Evolutionary conservation across 2,888 invertebrate genomes (phyloP), one percentile per base, ranked within the genome.

Genomic region (Microchrysa polita): DNA sequence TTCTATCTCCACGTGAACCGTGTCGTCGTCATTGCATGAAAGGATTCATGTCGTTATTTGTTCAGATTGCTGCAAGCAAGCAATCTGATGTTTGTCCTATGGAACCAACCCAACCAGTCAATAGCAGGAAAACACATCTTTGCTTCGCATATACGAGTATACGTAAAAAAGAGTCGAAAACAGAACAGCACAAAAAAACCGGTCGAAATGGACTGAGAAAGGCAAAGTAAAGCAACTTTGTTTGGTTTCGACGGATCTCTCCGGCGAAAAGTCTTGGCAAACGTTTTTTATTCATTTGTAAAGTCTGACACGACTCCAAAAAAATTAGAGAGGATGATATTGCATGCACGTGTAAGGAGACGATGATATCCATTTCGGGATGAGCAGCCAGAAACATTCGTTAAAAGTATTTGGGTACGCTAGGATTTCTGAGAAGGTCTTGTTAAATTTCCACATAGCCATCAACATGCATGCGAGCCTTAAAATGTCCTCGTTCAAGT

Each of bases 31-130:
- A 55, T 67, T n/a, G n/a, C 55, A 23, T 52, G 53, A 67, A 67
- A 67, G 55, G 67, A 67, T 67, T 67, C 67, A 53, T 67, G 55
- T 53, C 67, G 53, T 27, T 67, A 67, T 67, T 67, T 67, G 67
- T 34, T 55, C 67, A 67, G 67, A 67, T 52, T 53, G 67, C 67
- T 67, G 67, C 67, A 55, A 67, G 55, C 48, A 48, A 67, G 65
- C 67, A 53, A 67, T 27, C 53, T 67, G 7, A 27, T 60, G 42
- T 67, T 67, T 67, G 67, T 55, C 23, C 53, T 52, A n/a, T n/a
- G 67, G 27, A 34, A 34, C 27, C 27, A 34, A n/a, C n/a, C n/a
- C 7, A 55, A 27, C 67, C 27, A 67, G 55, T 67, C 67, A 55
- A 67, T 67, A 67, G 48, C 65, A 67, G 27, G n/a, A n/a, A n/a